Base-by-base conservation (phyloP, 2,888 invertebrate genomes). In the Phyllotreta striolata region DNA sequence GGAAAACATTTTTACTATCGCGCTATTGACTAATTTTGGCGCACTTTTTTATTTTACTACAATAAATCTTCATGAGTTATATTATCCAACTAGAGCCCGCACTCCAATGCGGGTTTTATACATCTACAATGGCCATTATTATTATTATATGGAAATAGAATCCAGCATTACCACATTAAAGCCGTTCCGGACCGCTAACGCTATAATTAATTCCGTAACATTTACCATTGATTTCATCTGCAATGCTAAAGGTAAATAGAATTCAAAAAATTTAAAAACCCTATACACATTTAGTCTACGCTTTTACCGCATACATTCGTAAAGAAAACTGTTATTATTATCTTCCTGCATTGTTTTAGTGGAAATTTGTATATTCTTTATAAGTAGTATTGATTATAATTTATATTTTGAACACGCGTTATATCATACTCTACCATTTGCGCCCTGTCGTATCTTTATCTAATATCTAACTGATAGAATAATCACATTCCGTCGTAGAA, bases 31-130 rank as follows among this genome's bases (percentile, higher is more conserved):
- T 44, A 10, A 44, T n/a, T 44, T 44, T 10, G 44, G 44, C 6
- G 14, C 14, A 14, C 44, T 12, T 24, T 24, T n/a, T 44, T 44
- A 44, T n/a, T 7, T 14, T 10, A 10, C 10, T 3, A 7, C 10
- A 44, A 44, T 52, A 44, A 52, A 60, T 52, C 52, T 52, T 60
- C 47, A 52, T 51, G 60, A 60, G 60, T 60, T 52, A 60, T 52
- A 60, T 43, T 40, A 52, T 51, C 52, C 14, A 35, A 13, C 60
- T 35, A 35, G 52, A 41, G 10, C 8, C 35, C 5, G 14, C 44
- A 44, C 7, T 44, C 10, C 37, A 41, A 59, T 41, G 41, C 41
- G 34, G 34, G 52, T 59, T 59, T 59, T 46, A 55, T 40, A 58
- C 24, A 24, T 24, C 24, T 59, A 59, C 59, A 52, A 59, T 59